Evolutionary conservation across 2,797 vertebrate genomes (phyloP).

Genomic region (Amphiprion clarkii): DNA sequence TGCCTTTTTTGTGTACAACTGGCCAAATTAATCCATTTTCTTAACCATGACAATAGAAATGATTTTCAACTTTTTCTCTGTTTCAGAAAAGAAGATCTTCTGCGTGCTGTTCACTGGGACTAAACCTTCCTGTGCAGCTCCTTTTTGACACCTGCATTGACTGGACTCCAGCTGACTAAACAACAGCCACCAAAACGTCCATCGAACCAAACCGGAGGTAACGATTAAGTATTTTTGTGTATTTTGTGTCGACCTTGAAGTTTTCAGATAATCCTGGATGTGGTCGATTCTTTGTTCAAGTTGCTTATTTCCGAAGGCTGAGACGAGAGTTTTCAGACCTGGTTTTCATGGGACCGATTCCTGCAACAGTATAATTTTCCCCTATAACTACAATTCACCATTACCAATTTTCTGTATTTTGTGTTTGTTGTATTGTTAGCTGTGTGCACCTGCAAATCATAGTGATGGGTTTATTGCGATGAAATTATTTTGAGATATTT

Average conservation of each 20-base stretch:
- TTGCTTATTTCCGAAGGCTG: not conserved
- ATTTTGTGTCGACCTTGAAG: not conserved
- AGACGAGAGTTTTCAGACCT: not conserved
- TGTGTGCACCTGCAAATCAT: not conserved
- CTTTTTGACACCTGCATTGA: slow-evolving; percentile 8
- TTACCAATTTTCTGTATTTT: not conserved
- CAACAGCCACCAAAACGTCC: not conserved
- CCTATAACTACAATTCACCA: not conserved
- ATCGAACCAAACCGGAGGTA: slow-evolving; percentile 3
- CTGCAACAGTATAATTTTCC: not conserved
- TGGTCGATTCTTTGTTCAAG: not conserved
- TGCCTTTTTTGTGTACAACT: no score
- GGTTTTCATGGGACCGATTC: not conserved
- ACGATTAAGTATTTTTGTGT: slow-evolving; percentile 5
- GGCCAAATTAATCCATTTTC: no score
- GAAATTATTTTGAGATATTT: not conserved
- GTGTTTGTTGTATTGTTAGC: not conserved
- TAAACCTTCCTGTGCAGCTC: not conserved
- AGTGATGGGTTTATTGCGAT: not conserved
- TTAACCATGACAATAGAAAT: no score
- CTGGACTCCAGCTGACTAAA: not conserved
- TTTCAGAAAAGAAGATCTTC: no score
- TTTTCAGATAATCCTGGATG: slow-evolving; percentile 1
- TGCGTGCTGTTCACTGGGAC: not conserved
- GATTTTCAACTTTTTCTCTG: no score